Conservation (phyloP, 2,797 vertebrate genomes). For the Sebastes ruberrimus region DNA sequence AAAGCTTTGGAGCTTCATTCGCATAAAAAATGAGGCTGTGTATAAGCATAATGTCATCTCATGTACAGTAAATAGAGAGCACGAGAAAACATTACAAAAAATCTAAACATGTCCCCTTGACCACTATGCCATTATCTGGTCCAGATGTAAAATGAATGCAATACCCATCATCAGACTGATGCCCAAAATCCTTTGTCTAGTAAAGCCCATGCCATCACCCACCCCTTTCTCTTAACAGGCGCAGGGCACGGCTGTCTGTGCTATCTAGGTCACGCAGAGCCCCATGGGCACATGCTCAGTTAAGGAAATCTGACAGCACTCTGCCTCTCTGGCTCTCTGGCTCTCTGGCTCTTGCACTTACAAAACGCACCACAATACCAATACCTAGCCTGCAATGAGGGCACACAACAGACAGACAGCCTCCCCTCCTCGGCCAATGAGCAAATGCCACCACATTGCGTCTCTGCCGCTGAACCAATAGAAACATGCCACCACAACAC, state of each 20-base stretch:
- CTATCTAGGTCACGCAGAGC: constrained; percentile 82
- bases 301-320: constrained; percentile 83
- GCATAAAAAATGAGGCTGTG: background rate
- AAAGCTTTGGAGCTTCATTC: background rate
- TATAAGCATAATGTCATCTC: background rate
- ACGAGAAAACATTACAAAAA: background rate
- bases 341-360: constrained; percentile 55
- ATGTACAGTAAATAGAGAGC: background rate
- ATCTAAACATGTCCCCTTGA: background rate
- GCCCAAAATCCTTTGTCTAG: constrained; percentile 49
- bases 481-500: constrained; percentile 51
- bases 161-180: constrained; percentile 29
- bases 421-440: constrained; percentile 55
- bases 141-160: constrained; percentile 13
- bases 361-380: constrained; percentile 55
- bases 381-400: constrained; percentile 45
- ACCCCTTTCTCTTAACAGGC: constrained; percentile 47
- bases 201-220: constrained; percentile 40
- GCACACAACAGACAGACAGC: constrained; percentile 22
- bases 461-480: constrained; percentile 60
- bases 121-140: background rate
- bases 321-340: constrained; percentile 51
- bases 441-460: constrained; percentile 50
- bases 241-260: constrained; percentile 65
- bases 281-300: constrained; percentile 72